Percentiles rank a stretch among this genome's conserved stretches.
Evolutionary conservation across 2,888 invertebrate genomes (phyloP).

Genomic region (Drosophila cognata): DNA sequence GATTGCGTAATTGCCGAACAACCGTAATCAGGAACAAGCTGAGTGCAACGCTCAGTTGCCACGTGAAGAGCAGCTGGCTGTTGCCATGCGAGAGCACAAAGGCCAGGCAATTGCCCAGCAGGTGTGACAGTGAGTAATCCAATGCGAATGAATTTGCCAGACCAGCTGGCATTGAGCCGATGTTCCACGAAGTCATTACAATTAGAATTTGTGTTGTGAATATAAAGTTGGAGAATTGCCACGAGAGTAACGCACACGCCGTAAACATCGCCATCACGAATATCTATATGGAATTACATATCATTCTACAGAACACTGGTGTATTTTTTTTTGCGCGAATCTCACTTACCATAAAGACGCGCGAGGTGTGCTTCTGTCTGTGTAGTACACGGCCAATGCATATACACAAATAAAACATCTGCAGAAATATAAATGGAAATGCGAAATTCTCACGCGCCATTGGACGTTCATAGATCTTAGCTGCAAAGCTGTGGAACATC

Average conservation of each 20-base stretch:
- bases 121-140: constrained; percentile 83
- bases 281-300: constrained; percentile 59
- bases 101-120: constrained; percentile 80
- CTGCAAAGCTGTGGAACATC: constrained; percentile 93
- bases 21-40: constrained; percentile 78
- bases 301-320: background rate
- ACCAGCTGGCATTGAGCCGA: constrained; percentile 86
- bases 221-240: constrained; percentile 94
- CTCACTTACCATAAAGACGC: constrained; percentile 56
- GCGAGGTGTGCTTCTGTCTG: constrained; percentile 69
- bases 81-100: constrained; percentile 83
- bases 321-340: background rate
- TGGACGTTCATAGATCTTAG: constrained; percentile 94
- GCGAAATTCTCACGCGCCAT: constrained; percentile 94
- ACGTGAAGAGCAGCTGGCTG: constrained; percentile 82
- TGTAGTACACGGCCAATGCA: constrained; percentile 85
- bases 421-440: constrained; percentile 91
- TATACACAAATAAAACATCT: constrained; percentile 89
- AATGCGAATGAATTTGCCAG: constrained; percentile 84
- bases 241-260: constrained; percentile 86
- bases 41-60: constrained; percentile 83
- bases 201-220: constrained; percentile 91
- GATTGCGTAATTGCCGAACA: constrained; percentile 65
- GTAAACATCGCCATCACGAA: constrained; percentile 81
- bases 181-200: constrained; percentile 89